Evolutionary conservation across 1,140 invertebrate genomes (phyloP).

Genomic region (Zaprionus lachaisei): DNA sequence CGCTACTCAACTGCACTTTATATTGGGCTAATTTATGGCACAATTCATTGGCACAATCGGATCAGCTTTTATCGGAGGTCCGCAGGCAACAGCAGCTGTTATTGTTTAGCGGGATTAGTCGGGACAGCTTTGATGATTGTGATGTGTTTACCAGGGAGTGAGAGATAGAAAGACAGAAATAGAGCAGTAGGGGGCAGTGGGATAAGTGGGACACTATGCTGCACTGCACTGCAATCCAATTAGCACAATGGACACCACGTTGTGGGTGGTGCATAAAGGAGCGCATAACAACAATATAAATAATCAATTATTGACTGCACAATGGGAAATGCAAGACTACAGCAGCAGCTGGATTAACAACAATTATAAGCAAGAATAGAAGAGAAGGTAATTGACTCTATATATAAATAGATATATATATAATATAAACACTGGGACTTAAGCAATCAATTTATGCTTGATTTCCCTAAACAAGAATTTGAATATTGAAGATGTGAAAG

Average conservation of each 20-base stretch:
- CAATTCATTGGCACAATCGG: slow-evolving; percentile 27
- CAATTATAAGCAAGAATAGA: not conserved
- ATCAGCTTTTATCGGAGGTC: slow-evolving; percentile 32
- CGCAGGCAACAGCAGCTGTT: slow-evolving; percentile 27
- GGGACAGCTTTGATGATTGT: slow-evolving; percentile 32
- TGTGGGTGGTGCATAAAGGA: not conserved
- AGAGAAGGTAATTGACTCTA: not conserved
- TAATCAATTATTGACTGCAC: slow-evolving; percentile 4
- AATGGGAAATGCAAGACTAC: not conserved
- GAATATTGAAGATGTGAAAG: not conserved
- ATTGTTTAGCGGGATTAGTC: slow-evolving; percentile 41
- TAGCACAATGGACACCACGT: slow-evolving; percentile 11
- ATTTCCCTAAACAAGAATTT: not conserved
- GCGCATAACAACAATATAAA: slow-evolving; percentile 10
- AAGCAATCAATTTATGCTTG: not conserved
- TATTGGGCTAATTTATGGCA: slow-evolving; percentile 51
- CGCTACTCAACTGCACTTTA: slow-evolving; percentile 39
- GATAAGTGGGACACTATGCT: not conserved
- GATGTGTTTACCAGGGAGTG: not conserved
- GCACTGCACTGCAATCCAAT: slow-evolving; percentile 24
- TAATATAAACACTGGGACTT: not conserved
- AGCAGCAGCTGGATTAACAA: not conserved
- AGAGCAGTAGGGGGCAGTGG: not conserved
- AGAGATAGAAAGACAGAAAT: not conserved
- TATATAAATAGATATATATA: not conserved